These are phyloP conservation scores for Glareola pratincola DNA, from an alignment of 2,113 vertebrate species.

Conservation along the genomic window DNA sequence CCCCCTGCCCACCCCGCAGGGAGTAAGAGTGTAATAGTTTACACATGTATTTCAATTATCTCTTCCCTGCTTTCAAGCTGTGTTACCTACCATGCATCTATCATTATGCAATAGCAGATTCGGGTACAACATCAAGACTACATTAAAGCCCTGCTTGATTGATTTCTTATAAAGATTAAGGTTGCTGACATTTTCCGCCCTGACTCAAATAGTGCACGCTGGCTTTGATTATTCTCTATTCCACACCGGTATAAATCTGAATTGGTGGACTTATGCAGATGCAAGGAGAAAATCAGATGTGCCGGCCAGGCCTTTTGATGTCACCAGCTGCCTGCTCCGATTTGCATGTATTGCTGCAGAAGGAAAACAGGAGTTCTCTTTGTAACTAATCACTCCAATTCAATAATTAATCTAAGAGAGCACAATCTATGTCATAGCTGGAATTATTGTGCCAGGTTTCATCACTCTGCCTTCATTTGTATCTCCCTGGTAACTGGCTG, in stretches of 20 bases:
- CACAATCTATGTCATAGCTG: not conserved
- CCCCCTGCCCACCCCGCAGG: not conserved
- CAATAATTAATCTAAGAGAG: slow-evolving; percentile 23
- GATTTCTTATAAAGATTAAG: slow-evolving; percentile 8
- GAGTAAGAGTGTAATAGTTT: slow-evolving; percentile 20
- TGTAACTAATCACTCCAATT: slow-evolving; percentile 18
- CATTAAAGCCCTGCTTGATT: not conserved
- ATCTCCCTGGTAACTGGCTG: not conserved
- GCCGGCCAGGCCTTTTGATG: not conserved
- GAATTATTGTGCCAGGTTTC: slow-evolving; percentile 38
- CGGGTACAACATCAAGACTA: not conserved
- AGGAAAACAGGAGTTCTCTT: slow-evolving; percentile 37
- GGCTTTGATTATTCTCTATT: slow-evolving; percentile 13
- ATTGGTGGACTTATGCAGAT: not conserved
- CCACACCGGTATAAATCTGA: slow-evolving; percentile 3
- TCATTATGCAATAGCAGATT: not conserved
- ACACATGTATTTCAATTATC: slow-evolving; percentile 42
- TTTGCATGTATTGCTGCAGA: slow-evolving; percentile 27
- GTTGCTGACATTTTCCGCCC: not conserved
- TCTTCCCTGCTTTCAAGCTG: not conserved
- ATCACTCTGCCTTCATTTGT: not conserved
- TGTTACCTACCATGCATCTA: not conserved
- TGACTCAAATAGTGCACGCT: not conserved
- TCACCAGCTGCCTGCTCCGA: slow-evolving; percentile 18
- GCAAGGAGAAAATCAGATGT: slow-evolving; percentile 2